Base-by-base conservation (phyloP, 2,797 vertebrate species). In the Labroides dimidiatus region DNA sequence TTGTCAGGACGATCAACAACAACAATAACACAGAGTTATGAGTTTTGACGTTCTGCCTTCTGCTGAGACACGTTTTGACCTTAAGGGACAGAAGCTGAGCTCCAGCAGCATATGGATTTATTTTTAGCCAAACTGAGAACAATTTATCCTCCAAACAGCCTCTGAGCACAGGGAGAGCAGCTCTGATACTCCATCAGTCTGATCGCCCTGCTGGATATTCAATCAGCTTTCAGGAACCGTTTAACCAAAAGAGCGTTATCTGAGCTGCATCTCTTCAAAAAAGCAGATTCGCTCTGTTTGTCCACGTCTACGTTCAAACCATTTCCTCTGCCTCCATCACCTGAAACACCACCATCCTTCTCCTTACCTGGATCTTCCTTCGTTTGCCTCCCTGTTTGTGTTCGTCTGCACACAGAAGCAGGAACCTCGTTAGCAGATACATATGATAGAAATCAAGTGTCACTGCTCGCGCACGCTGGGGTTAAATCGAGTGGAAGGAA, bases 401-500 rank as follows among this genome's bases (percentile, higher is more conserved):
- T 48, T 6, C 69, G 23, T 58, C 15, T 69, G 55, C 68, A 78
- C 74, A 77, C 69, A 70, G 57, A 74, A 44, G 53, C 55, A 69
- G 84, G 86, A 85, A 79, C 56, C 80, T 73, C 81, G 74, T 87
- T 87, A 81, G 71, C 63, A 74, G 77, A 84, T 77, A 75, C 77
- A 59, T 69, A 84, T 87, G 56, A 73, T 85, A 82, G 82, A 76
- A 85, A 91, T 84, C 82, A 84, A 78, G 69, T 72, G 73, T 84
- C 81, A 77, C n/a, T 43, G 69, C 67, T 67, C 75, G 75, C 80
- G 65, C 81, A 84, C 71, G 78, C 45, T 65, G 60, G 71, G 72
- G 72, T 65, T 88, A 84, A 91, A 91, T 86, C 85, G 80, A 91
- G 75, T 80, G 77, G 81, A 90, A 82, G 74, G 74, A 69, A 75